Base-by-base conservation (phyloP, 2,888 invertebrate genomes). In the Microctonus brassicae region DNA sequence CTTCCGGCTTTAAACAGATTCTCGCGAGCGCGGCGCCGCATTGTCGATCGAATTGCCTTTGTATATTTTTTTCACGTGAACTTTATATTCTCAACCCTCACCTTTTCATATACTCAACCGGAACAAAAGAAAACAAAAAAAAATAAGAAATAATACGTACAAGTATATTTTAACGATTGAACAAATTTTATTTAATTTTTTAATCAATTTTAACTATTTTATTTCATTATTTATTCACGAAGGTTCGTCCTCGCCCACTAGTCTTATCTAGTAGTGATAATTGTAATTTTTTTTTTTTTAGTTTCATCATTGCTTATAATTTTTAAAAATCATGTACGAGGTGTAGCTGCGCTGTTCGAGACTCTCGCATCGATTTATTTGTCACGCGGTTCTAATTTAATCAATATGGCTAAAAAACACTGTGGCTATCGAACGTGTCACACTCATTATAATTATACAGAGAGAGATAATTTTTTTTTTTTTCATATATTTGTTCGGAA, bases 301-400 rank as follows among this genome's bases (percentile, higher is more conserved):
- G 58, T 34, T n/a, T 47, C 47, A 47, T 17, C 9, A 7, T 47
- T 47, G 17, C 17, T 47, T 17, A 17, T 47, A 52, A 39, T 57
- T 52, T 39, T 62, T 36, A 61, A 82, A 80, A 80, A 83, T 82
- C 81, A 83, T 83, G 81, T 82, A 81, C 82, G 78, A 80, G 78
- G 73, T 82, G 83, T 83, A 83, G 83, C 81, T 78, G 81, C 80
- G 80, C 80, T 79, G 78, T 81, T 82, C 78, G 78, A 79, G 26
- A 55, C 55, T 55, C 47, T 47, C 55, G 55, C 55, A 29, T 58
- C 33, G 33, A 33, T 58, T 58, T 34, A 29, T 58, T 33, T 33
- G 33, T 58, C 29, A 57, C 11, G 57, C 26, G 57, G 3, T 57
- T 29, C 29, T 57, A 29, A 29, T 57, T 57, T 9, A 11, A 5